A percentile compares a stretch with the other conserved stretches of the same genome.
Conservation (phyloP, 2,888 invertebrate species). For the Sipha maydis region DNA sequence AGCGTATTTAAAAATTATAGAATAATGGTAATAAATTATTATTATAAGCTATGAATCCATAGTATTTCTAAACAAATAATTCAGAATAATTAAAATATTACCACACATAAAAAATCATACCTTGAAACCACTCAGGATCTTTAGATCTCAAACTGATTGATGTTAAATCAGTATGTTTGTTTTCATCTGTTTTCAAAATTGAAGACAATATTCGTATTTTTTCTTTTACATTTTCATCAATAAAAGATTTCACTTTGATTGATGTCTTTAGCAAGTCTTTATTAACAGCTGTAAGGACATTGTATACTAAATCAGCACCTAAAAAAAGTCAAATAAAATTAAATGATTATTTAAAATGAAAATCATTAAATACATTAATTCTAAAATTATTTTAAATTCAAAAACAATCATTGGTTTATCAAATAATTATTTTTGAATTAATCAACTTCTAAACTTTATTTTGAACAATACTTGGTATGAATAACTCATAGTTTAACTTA, state of each 20-base stretch:
- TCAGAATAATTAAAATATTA: no score
- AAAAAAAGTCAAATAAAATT: slow-evolving; percentile 59
- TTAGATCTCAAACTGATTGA: slow-evolving; percentile 70
- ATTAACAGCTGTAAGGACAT: slow-evolving; percentile 76
- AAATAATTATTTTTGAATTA: no score
- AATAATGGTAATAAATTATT: no score
- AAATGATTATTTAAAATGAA: not conserved
- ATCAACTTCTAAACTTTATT: no score
- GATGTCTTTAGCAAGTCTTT: slow-evolving; percentile 78
- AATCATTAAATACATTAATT: no score
- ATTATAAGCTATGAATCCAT: no score
- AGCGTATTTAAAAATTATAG: no score
- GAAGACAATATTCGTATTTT: slow-evolving; percentile 70
- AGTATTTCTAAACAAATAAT: no score
- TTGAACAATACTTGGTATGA: no score
- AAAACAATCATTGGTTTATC: no score
- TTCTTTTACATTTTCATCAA: slow-evolving; percentile 75
- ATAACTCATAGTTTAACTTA: no score
- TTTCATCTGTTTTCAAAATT: slow-evolving; percentile 66
- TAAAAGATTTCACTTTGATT: slow-evolving; percentile 78
- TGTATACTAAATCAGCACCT: slow-evolving; percentile 80
- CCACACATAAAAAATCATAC: slow-evolving; percentile 66
- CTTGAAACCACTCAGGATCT: slow-evolving; percentile 85
- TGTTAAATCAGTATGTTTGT: slow-evolving; percentile 1
- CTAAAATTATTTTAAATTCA: no score